Conservation (phyloP, 2,888 invertebrate species). For the Lasioglossum leucozonium region DNA sequence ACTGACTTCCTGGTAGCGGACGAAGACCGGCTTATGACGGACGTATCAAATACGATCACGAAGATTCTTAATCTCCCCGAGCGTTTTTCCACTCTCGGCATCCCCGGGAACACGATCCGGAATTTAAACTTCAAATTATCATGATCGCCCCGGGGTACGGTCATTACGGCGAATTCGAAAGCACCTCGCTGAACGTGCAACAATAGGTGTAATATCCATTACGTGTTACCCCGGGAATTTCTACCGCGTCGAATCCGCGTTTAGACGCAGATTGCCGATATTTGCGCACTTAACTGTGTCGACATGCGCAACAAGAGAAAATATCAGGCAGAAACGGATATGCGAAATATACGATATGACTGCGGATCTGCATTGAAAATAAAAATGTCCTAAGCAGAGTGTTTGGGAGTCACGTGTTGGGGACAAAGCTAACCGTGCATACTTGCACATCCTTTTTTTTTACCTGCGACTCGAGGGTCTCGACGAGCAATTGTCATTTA, state of each 20-base stretch:
- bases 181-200: not conserved
- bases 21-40: constrained; percentile 69
- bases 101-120: constrained; percentile 26
- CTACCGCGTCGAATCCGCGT: not conserved
- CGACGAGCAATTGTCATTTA: too few relatives aligned
- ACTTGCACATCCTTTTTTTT: too few relatives aligned
- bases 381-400: too few relatives aligned
- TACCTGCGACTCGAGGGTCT: too few relatives aligned
- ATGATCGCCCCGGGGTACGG: constrained; percentile 51
- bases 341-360: too few relatives aligned
- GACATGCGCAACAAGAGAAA: not conserved
- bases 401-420: too few relatives aligned
- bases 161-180: constrained; percentile 31
- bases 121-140: constrained; percentile 34
- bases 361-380: too few relatives aligned
- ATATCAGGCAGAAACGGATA: not conserved
- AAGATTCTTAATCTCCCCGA: constrained; percentile 44
- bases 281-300: not conserved
- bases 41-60: constrained; percentile 55
- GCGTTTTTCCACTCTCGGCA: not conserved
- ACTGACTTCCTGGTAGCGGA: constrained; percentile 77
- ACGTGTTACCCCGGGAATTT: not conserved
- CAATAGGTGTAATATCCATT: constrained; percentile 7
- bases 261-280: not conserved
- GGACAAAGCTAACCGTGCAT: too few relatives aligned